Base-by-base conservation (phyloP, 2,888 invertebrate genomes). In the Platycheirus albimanus region DNA sequence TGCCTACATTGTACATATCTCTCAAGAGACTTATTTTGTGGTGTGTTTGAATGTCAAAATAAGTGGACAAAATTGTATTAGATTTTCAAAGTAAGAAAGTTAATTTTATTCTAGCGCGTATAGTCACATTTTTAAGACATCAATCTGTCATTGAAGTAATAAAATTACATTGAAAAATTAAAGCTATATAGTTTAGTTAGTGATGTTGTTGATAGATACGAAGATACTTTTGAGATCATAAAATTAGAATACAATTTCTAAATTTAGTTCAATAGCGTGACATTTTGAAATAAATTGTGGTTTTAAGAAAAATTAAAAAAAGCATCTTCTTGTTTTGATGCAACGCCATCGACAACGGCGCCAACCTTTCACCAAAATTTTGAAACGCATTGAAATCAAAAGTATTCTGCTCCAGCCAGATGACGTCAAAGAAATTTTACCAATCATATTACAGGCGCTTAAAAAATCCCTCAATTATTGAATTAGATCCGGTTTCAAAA, bases 61-160 rank as follows among this genome's bases (percentile, higher is more conserved):
- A 24, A 78, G 72, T 83, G 72, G 83, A 78, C 78, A 69, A 24
- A 77, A 76, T 69, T 71, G 30, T 51, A 20, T 52, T 19, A 36
- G 38, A 69, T 41, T 69, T 70, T 47, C 0, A 24, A 20, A 38
- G 45, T 28, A 13, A 71, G 70, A 69, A 81, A 64, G 43, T 71
- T 47, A 61, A 64, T 77, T 81, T 81, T n/a, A 77, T 67, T 83
- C 38, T 67, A 36, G 41, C 6, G 20, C 36, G 43, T 49, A 13
- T 3, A 28, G 20, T 20, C 17, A 36, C 30, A 54, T 8, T 54
- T 24, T 28, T 36, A 64, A 78, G 6, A 51, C 78, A 74, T 83
- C 72, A 78, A 78, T 74, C 83, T 83, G 78, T 83, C 83, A 72
- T 63, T 74, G 38, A 51, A 70, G 72, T 56, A 74, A 78, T 83